Evolutionary conservation across 2,888 invertebrate genomes (phyloP), one percentile per base, ranked within the genome.

Genomic region (Agapostemon virescens): DNA sequence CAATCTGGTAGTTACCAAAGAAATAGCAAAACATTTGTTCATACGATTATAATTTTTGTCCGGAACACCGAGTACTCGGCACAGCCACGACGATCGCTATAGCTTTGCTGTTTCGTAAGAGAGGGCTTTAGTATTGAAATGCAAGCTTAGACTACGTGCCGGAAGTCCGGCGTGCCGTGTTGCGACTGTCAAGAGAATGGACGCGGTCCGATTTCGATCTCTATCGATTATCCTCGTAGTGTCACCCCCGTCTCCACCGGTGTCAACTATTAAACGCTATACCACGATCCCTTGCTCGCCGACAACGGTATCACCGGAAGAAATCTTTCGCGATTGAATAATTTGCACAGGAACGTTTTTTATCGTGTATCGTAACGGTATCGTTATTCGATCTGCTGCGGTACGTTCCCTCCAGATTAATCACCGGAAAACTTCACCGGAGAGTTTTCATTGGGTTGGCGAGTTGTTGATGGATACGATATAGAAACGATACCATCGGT

Each of bases 91-190:
- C 71, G 76, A 78, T 74, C 70, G 70, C 80, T 49, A 64, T 76
- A 77, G 67, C 36, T 79, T 75, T 68, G 72, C 55, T 67, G 79
- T 85, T 73, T 87, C 78, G 85, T 85, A 85, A 86, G 81, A 85
- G 74, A 63, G 71, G 80, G 42, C 71, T 61, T 71, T 38, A 45
- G 78, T 83, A 90, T 91, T 91, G 86, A 89, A 88, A 91, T 91
- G 90, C 91, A 88, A 85, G 86, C 86, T 81, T 83, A 80, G 88
- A 69, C 84, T 82, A 87, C 87, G 87, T 89, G 86, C 90, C 91
- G 91, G 91, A 91, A 91, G 88, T 88, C 84, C 88, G 86, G 83
- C 84, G 86, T 86, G 82, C 77, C 88, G 86, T 84, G 86, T 80
- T 79, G 70, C 74, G 88, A 89, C 85, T 90, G 70, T 83, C 82